Base-by-base conservation (phyloP, 2,113 vertebrate species). In the Gopherus evgoodei region DNA sequence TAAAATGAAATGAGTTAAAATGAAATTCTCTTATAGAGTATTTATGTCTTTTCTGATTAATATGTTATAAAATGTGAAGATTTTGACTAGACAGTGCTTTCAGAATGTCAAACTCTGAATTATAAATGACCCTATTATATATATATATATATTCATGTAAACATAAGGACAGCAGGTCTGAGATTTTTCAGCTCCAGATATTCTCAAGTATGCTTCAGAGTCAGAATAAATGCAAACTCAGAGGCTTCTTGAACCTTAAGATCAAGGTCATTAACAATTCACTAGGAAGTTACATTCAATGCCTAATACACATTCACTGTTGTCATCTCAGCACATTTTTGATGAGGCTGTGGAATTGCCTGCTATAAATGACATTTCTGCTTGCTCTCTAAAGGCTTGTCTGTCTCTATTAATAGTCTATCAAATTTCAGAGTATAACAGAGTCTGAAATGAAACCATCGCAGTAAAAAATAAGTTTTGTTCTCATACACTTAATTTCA, bases 251-350 rank as follows among this genome's bases (percentile, higher is more conserved):
- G 83, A 96, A 96, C 94, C 78, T 90, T 92, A 97, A 91, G 91
- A 96, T 6, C 84, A 97, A 97, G 96, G 94, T 96, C 94, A 91
- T 92, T 93, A 75, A 88, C 88, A 94, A 93, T 85, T 89, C 65
- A 81, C 75, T 89, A 87, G 56, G 54, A 97, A 92, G 94, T 88
- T 69, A 83, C 88, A 95, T 97, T 97, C 93, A 96, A 97, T 92
- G 97, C 69, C 78, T 90, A 87, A 87, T 79, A 83, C 50, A 83
- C 83, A 81, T 87, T 89, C 87, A 42, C 82, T 96, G 35, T 75
- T 97, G 89, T 91, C 76, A 93, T 95, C 95, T 97, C 93, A 96
- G 97, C 86, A 94, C 38, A 72, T 97, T 93, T 95, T 84, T 52
- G 52, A 91, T 95, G 95, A 94, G 89, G 52, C 89, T 81, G 21